These are phyloP conservation scores for Laticauda colubrina DNA, from an alignment of 2,113 vertebrate genomes.

Conservation along the genomic window DNA sequence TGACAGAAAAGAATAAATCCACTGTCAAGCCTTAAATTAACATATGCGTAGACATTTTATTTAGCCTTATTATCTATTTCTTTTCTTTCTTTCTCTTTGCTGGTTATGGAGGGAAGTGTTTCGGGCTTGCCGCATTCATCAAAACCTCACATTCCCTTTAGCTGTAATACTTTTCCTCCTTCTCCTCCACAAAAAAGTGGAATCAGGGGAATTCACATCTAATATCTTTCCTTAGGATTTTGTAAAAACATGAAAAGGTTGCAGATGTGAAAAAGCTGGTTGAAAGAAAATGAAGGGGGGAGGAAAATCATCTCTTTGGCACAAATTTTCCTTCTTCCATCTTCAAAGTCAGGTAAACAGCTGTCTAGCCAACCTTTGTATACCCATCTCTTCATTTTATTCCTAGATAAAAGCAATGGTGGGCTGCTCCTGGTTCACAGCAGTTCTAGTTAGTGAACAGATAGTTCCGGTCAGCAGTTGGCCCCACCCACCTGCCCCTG, in stretches of 20 bases:
- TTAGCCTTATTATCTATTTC: too few species aligned
- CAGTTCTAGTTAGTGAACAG: too few species aligned
- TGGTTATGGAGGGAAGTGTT: too few species aligned
- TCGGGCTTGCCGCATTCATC: too few species aligned
- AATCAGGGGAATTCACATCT: background rate
- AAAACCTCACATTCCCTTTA: background rate
- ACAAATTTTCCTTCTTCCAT: background rate
- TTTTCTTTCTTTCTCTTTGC: too few species aligned
- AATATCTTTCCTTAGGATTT: background rate
- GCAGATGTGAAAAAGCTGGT: background rate
- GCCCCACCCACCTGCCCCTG: too few species aligned
- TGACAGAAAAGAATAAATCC: background rate
- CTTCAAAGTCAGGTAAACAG: slow-evolving; percentile 28
- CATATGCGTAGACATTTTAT: too few species aligned
- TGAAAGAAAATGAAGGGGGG: background rate
- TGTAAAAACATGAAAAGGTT: background rate
- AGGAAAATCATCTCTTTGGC: background rate
- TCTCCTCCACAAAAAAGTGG: background rate
- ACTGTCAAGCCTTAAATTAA: too few species aligned
- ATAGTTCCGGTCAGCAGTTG: too few species aligned
- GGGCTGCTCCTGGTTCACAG: too few species aligned
- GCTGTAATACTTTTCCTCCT: background rate
- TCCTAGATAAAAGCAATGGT: slow-evolving; percentile 60
- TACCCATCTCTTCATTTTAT: slow-evolving; percentile 65
- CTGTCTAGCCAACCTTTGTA: slow-evolving; percentile 48